Evolutionary conservation across 2,797 vertebrate genomes (phyloP).

Genomic region (Anguilla marmorata): DNA sequence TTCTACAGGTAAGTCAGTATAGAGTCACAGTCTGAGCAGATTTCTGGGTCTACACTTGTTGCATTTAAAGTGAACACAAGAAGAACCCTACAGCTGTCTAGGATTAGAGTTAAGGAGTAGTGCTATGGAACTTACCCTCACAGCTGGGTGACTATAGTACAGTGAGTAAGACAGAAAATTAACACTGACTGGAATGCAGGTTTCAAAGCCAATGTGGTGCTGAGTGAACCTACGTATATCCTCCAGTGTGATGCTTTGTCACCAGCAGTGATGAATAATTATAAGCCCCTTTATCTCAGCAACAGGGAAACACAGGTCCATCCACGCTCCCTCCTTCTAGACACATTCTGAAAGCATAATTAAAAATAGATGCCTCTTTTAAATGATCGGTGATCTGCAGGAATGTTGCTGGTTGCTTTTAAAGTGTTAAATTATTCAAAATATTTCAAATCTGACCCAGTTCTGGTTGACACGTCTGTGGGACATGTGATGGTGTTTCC

Average conservation of each 20-base stretch:
- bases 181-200: background rate
- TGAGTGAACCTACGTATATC: background rate
- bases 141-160: background rate
- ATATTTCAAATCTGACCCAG: no score
- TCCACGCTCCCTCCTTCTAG: background rate
- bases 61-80: background rate
- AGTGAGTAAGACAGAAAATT: background rate
- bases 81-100: background rate
- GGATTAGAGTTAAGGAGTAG: background rate
- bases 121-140: background rate
- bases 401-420: no score
- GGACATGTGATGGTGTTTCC: background rate
- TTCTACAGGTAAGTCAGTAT: conserved; percentile 58
- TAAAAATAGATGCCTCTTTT: no score
- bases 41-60: background rate
- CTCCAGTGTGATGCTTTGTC: background rate
- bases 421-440: no score
- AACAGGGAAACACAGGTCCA: background rate
- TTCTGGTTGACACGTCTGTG: background rate
- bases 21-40: background rate
- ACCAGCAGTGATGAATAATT: background rate
- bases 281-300: background rate
- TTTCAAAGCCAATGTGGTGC: background rate
- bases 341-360: background rate
- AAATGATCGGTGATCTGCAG: no score